Base-by-base conservation (phyloP, 2,888 invertebrate genomes). In the Pterobdella sp. region DNA sequence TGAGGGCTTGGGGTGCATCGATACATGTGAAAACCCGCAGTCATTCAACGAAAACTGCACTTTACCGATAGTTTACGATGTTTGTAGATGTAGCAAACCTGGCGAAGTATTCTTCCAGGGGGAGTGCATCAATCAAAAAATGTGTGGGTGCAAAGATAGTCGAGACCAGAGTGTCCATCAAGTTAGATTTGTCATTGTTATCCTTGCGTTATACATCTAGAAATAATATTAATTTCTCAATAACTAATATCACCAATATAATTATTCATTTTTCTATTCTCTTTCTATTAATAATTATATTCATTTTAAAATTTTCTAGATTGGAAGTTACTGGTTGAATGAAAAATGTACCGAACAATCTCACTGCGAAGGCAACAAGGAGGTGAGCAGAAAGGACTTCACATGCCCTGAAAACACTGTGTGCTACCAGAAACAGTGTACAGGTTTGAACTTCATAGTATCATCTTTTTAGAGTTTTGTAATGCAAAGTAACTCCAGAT, bases 21-120 rank as follows among this genome's bases (percentile, higher is more conserved):
- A 68, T 42, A 68, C 68, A 36, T 68, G 68, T 29, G 68, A 68
- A 22, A 26, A 68, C 34, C n/a, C 34, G 37, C 4, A 68, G 22
- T 36, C 68, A 29, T n/a, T 3, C 3, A 22, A 3, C 60, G 32
- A 4, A 3, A 34, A 29, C 10, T 68, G 68, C 42, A 10, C 7
- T 68, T 42, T 68, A n/a, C 68, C 68, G 4, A 2, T 14, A 3
- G 68, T 26, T 4, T 68, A 22, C 29, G 68, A 68, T 26, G 68
- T 42, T 2, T 68, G 68, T 26, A 4, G 31, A 2, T 68, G 68
- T 29, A 68, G 37, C 4, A 42, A 68, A 10, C 2, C 68, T 14
- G 26, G 26, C 4, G 37, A 68, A 26, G 68, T 68, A n/a, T 29
- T 68, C 37, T 68, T 37, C 68, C 68, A 68, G 68, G 68, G 68